phyloP scores from a whole-genome alignment of 2,888 invertebrate species.

The Stenurella melanura region DNA sequence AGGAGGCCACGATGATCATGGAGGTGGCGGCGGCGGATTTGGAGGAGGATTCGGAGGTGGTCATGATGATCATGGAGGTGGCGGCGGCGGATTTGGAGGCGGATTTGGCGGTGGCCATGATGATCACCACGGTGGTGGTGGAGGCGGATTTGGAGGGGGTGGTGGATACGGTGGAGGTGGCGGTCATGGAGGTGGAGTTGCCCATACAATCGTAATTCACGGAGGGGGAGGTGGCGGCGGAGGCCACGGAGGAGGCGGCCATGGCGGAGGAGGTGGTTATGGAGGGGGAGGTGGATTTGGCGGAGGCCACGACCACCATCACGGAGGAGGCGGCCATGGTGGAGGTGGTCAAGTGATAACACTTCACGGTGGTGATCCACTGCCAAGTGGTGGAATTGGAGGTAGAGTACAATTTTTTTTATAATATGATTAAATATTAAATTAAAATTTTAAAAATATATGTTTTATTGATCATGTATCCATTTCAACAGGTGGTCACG shows the following conservation, averaged over 20 bases:
- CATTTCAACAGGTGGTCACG: background rate
- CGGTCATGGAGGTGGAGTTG: background rate
- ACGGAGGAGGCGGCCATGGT: constrained; percentile 31
- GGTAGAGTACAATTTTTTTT: constrained; percentile 9
- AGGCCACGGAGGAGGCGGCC: background rate
- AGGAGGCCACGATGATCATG: constrained; percentile 35
- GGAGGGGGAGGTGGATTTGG: background rate
- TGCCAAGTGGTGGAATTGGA: constrained; percentile 39
- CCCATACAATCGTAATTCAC: too few relatives aligned
- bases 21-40: constrained; percentile 28
- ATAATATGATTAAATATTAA: too few relatives aligned
- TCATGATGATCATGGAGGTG: constrained; percentile 35
- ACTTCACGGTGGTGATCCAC: constrained; percentile 40
- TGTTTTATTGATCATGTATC: too few relatives aligned
- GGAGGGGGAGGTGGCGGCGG: constrained; percentile 26
- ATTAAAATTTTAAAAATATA: too few relatives aligned
- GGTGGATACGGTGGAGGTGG: constrained; percentile 35
- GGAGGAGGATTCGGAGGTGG: constrained; percentile 42
- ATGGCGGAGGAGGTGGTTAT: background rate
- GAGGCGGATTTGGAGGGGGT: constrained; percentile 40
- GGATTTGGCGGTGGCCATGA: constrained; percentile 33
- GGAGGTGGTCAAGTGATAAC: constrained; percentile 35
- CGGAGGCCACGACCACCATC: background rate
- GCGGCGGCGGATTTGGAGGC: constrained; percentile 41
- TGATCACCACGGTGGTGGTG: constrained; percentile 34